Evolutionary conservation across 2,888 invertebrate species (phyloP), one percentile per base, ranked within the genome.

Genomic region (Kuschelorhynchus macadamiae): DNA sequence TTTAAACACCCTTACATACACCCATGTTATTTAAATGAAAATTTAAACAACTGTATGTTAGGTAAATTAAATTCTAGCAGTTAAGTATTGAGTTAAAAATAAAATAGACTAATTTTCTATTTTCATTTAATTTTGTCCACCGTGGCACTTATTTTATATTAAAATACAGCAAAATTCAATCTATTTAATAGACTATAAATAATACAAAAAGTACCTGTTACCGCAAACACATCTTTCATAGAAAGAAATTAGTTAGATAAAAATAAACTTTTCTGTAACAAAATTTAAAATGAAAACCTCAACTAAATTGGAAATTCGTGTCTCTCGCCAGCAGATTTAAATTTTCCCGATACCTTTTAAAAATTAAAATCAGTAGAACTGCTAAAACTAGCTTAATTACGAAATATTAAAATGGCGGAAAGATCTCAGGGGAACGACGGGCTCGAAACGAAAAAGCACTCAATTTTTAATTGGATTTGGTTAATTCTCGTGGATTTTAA

Each of bases 401-500:
- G 67, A 62, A 66, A 61, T 65, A 70, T 70, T 70, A 61, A 70
- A 65, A 61, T 64, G 47, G 59, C 56, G 57, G 52, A 62, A 74
- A 72, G 73, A 75, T 75, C 76, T 25, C 25, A 56, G 66, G 78
- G 78, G 77, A 70, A 76, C 77, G 76, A 33, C 16, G 39, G 41
- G 44, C 36, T 25, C 21, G 44, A 83, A 83, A 83, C 83, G 84
- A 82, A 85, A 85, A 85, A 83, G 84, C 85, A 85, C 85, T 84
- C 83, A 83, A 83, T 83, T 84, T 84, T 85, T 85, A 84, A 85
- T 85, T 85, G 83, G 81, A 83, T 83, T 82, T 80, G 81, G 84
- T 84, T 85, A 84, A 84, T 84, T 84, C 82, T 77, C 76, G 79
- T 80, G 81, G 82, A 83, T 83, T 84, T 83, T 83, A 84, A 83